Evolutionary conservation across 2,113 vertebrate genomes (phyloP).

Genomic region (Neotoma lepida): DNA sequence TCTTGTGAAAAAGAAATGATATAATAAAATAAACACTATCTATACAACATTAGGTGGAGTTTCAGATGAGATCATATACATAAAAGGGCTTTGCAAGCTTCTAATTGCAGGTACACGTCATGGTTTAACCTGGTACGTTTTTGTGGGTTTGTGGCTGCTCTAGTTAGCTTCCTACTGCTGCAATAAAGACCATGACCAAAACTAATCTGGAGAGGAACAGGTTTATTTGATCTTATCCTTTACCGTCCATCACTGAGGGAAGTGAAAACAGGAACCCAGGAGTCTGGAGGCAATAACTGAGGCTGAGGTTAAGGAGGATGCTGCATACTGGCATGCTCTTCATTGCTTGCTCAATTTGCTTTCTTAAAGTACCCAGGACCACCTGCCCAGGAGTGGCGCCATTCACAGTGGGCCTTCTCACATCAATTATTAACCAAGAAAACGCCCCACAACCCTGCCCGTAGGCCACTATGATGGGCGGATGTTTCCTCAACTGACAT

Average conservation of each 20-base stretch:
- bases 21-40: not conserved
- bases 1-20: conserved; percentile 19
- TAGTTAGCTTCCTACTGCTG: not conserved
- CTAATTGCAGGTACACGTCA: not conserved
- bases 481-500: not conserved
- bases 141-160: not conserved
- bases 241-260: not conserved
- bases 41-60: not conserved
- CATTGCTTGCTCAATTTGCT: not conserved
- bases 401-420: not conserved
- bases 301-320: not conserved
- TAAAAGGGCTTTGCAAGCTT: not conserved
- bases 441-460: not conserved
- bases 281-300: not conserved
- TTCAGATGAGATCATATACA: not conserved
- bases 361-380: not conserved
- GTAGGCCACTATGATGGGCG: not conserved
- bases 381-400: not conserved
- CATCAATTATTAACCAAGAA: not conserved
- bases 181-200: not conserved
- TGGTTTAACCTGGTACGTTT: not conserved
- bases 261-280: not conserved
- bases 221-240: not conserved
- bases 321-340: not conserved
- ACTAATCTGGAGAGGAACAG: not conserved